These are phyloP conservation scores for Ailurus styani DNA, from an alignment of 2,113 vertebrate genomes.

Conservation along the genomic window DNA sequence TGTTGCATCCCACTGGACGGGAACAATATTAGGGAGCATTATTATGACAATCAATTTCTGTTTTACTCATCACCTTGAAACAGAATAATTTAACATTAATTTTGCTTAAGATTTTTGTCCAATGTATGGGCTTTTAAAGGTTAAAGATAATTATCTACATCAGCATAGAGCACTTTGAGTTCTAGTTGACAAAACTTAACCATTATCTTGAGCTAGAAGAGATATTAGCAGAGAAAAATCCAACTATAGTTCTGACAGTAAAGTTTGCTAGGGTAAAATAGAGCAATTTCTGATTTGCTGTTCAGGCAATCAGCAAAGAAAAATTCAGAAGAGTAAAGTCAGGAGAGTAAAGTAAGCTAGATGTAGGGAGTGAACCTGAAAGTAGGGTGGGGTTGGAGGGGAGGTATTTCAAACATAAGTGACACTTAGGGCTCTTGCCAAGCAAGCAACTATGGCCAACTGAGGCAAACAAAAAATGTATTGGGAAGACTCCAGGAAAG, in stretches of 20 bases:
- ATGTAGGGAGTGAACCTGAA: not conserved
- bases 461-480: not conserved
- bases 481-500: not conserved
- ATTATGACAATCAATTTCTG: not conserved
- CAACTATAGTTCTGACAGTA: not conserved
- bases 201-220: not conserved
- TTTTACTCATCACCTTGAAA: not conserved
- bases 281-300: constrained; percentile 12
- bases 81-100: not conserved
- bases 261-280: not conserved
- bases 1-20: not conserved
- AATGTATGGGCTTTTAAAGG: not conserved
- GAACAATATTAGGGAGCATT: not conserved
- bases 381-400: not conserved
- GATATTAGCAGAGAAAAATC: not conserved
- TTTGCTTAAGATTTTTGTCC: not conserved
- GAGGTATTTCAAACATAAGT: not conserved
- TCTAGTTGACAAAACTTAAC: not conserved
- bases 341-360: not conserved
- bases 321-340: not conserved
- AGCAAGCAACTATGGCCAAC: not conserved
- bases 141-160: not conserved
- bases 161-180: not conserved
- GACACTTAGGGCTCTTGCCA: not conserved
- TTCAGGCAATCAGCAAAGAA: not conserved